Evolutionary conservation across 2,797 vertebrate species (phyloP).

Genomic region (Furcifer pardalis): DNA sequence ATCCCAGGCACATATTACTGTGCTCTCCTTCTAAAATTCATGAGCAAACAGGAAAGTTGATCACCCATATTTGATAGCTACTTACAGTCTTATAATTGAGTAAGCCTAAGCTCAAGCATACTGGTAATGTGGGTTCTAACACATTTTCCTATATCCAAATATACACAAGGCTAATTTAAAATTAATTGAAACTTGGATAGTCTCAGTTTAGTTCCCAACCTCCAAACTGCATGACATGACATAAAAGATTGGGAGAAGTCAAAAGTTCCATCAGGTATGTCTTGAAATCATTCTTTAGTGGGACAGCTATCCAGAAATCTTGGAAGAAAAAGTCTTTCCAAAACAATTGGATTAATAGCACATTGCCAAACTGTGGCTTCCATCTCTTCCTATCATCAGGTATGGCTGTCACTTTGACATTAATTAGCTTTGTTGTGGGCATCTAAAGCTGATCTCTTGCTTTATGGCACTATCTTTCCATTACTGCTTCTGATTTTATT

Average conservation of each 20-base stretch:
- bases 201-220: not conserved
- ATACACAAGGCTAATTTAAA: not conserved
- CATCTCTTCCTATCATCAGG: too few relatives aligned
- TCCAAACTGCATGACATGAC: not conserved
- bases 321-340: not conserved
- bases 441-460: too few relatives aligned
- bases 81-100: not conserved
- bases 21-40: not conserved
- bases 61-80: not conserved
- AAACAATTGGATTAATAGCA: not conserved
- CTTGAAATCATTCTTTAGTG: not conserved
- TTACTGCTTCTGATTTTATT: too few relatives aligned
- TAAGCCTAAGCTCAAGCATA: not conserved
- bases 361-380: not conserved
- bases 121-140: not conserved
- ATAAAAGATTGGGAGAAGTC: not conserved
- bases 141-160: not conserved
- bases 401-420: too few relatives aligned
- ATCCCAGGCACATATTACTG: not conserved
- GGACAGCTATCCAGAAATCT: not conserved
- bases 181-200: not conserved
- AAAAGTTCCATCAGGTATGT: not conserved
- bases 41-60: not conserved
- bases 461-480: too few relatives aligned
- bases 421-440: too few relatives aligned